Evolutionary conservation across 1,140 invertebrate genomes (phyloP).

Genomic region (Atta cephalotes): DNA sequence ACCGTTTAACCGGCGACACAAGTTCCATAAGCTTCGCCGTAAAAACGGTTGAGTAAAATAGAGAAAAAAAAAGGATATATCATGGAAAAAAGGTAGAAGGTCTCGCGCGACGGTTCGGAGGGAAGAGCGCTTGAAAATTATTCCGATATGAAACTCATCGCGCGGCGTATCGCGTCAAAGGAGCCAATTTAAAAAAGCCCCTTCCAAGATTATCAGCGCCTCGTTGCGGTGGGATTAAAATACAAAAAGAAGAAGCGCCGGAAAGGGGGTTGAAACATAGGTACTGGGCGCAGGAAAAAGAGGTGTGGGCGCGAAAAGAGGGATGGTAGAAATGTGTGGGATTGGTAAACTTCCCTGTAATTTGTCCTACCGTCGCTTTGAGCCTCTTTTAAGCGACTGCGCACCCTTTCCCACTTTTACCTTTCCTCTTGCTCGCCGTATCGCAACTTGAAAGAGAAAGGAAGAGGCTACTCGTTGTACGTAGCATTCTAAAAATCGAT

Average conservation of each 20-base stretch:
- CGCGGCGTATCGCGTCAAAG: constrained; percentile 83
- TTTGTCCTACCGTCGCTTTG: constrained; percentile 81
- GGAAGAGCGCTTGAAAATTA: constrained; percentile 81
- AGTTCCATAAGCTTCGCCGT: constrained; percentile 35
- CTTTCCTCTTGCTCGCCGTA: constrained; percentile 18
- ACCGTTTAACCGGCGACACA: constrained; percentile 33
- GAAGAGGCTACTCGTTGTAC: constrained; percentile 26
- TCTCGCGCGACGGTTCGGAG: constrained; percentile 26
- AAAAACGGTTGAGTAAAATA: constrained; percentile 61
- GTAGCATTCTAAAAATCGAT: constrained; percentile 39
- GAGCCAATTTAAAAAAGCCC: constrained; percentile 86
- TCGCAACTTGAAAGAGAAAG: constrained; percentile 49
- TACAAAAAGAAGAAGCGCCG: constrained; percentile 68
- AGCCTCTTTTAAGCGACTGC: constrained; percentile 78
- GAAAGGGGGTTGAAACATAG: constrained; percentile 49
- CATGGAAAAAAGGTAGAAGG: constrained; percentile 30
- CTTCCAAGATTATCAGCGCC: constrained; percentile 84
- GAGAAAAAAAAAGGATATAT: constrained; percentile 47
- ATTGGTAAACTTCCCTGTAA: constrained; percentile 84
- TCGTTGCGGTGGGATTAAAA: constrained; percentile 76
- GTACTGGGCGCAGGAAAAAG: constrained; percentile 14
- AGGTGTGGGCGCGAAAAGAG: constrained; percentile 52
- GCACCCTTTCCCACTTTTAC: constrained; percentile 41
- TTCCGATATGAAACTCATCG: constrained; percentile 86
- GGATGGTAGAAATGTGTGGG: constrained; percentile 67